phyloP scores from a whole-genome alignment of 1,140 invertebrate genomes.

The Odontomachus brunneus region DNA sequence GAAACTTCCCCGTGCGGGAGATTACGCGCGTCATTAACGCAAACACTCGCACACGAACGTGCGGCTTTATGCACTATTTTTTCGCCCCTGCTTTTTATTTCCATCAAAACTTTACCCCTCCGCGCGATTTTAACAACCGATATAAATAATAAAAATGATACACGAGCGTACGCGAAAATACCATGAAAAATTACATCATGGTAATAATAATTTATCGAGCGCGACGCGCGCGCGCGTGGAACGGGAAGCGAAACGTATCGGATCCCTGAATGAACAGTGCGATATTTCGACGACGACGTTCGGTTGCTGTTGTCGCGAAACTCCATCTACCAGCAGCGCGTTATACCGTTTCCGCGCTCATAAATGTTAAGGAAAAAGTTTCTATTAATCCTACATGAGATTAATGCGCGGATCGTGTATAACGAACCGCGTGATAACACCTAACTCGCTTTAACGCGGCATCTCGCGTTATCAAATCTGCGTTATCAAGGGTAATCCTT shows the following conservation, averaged over 20 bases:
- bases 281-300: slow-evolving; percentile 14
- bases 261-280: not conserved
- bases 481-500: no score
- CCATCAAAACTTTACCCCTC: no score
- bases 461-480: not conserved
- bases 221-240: not conserved
- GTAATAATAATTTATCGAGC: slow-evolving; percentile 10
- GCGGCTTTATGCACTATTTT: not conserved
- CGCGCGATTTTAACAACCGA: not conserved
- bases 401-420: not conserved
- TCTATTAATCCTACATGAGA: not conserved
- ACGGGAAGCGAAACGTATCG: not conserved
- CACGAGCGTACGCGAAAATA: slow-evolving; percentile 1
- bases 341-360: not conserved
- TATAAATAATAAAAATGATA: not conserved
- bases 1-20: slow-evolving; percentile 21
- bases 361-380: slow-evolving; percentile 15
- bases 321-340: not conserved
- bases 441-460: not conserved
- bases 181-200: slow-evolving; percentile 4
- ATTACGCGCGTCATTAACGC: slow-evolving; percentile 28
- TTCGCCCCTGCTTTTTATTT: not conserved
- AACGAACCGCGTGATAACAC: not conserved
- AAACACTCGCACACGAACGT: not conserved
- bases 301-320: slow-evolving; percentile 6